These are phyloP conservation scores for Apamea sordens DNA, from an alignment of 2,888 invertebrate species.

Conservation along the genomic window DNA sequence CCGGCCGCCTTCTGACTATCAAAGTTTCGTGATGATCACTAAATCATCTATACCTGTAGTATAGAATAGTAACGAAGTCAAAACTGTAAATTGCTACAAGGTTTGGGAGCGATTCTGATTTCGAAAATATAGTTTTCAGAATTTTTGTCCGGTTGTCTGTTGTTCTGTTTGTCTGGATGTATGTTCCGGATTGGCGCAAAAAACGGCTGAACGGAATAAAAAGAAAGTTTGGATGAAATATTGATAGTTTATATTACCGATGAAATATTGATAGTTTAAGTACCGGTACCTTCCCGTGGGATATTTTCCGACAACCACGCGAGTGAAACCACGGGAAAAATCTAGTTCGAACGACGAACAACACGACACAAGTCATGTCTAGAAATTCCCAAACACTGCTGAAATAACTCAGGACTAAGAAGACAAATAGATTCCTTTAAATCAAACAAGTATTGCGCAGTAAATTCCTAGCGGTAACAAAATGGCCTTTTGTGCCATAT, in stretches of 20 bases:
- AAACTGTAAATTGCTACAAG: background rate
- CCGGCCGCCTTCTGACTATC: no score
- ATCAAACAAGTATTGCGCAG: slow-evolving; percentile 28
- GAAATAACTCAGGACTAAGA: slow-evolving; percentile 15
- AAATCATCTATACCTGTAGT: background rate
- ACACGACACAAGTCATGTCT: background rate
- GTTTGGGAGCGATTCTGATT: background rate
- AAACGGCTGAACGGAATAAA: background rate
- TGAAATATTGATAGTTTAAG: background rate
- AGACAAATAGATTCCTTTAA: slow-evolving; percentile 45
- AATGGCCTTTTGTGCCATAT: slow-evolving; percentile 51
- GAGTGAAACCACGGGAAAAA: background rate
- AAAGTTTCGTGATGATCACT: background rate
- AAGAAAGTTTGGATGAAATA: background rate
- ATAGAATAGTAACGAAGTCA: background rate
- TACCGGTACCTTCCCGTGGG: background rate
- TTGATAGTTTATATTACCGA: background rate
- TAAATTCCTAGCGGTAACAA: slow-evolving; percentile 49
- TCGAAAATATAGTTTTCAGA: background rate
- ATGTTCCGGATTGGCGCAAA: background rate
- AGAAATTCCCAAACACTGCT: background rate
- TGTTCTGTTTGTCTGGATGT: background rate
- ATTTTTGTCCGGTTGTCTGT: background rate
- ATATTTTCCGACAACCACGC: background rate
- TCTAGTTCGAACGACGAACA: background rate